A percentile compares a stretch with the other conserved stretches of the same genome.
phyloP scores from a whole-genome alignment of 2,888 invertebrate species.

The Eilema sororculum region DNA sequence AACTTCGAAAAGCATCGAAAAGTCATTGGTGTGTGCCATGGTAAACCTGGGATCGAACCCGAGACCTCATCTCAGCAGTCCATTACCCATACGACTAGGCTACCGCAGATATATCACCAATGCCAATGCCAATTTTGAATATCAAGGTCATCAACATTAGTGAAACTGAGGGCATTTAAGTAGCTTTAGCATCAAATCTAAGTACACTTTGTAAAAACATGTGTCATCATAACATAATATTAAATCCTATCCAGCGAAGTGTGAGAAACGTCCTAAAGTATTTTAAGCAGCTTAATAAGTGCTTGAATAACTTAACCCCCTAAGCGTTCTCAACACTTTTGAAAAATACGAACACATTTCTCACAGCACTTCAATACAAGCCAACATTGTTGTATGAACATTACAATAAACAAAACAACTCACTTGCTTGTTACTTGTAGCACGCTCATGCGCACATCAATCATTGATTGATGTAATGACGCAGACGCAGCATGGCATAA shows the following conservation, averaged over 20 bases:
- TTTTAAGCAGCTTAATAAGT: conserved; percentile 32
- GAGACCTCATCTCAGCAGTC: too few species aligned
- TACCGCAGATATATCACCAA: too few species aligned
- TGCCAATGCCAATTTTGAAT: too few species aligned
- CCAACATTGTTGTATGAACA: conserved; percentile 62
- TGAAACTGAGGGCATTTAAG: too few species aligned
- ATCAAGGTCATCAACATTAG: too few species aligned
- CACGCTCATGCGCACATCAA: conserved; percentile 16
- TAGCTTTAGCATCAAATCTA: too few species aligned
- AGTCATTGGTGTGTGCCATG: too few species aligned
- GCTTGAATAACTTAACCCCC: conserved; percentile 43
- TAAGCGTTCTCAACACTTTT: conserved; percentile 42
- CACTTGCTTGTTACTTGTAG: conserved; percentile 39
- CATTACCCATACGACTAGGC: too few species aligned
- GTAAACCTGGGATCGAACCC: too few species aligned
- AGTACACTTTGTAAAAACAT: background rate
- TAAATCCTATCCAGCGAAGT: conserved; percentile 17
- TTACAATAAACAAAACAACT: conserved; percentile 66
- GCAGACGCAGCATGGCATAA: too few species aligned
- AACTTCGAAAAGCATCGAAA: too few species aligned
- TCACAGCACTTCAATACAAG: conserved; percentile 66
- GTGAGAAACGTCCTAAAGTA: conserved; percentile 41
- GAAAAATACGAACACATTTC: conserved; percentile 65
- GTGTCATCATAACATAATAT: background rate
- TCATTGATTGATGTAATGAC: conserved; percentile 5